Base-by-base conservation (phyloP, 2,888 invertebrate genomes). In the Boloria selene region DNA sequence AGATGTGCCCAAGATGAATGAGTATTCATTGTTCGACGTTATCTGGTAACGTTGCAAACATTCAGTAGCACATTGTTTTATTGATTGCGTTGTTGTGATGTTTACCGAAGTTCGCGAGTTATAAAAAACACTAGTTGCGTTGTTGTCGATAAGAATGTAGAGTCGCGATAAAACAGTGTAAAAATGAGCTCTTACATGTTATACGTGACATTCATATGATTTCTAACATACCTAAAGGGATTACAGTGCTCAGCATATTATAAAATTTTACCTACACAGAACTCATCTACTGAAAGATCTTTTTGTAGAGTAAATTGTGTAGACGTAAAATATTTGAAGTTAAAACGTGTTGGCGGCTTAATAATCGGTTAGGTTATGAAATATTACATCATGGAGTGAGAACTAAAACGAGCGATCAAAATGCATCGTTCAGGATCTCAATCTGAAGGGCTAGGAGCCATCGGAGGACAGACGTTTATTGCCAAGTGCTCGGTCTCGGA, bases 391-490 rank as follows among this genome's bases (percentile, higher is more conserved):
- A 81, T 81, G 80, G 81, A 79, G 82, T 78, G 73, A 72, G 72
- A 72, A 67, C 69, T 65, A 74, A 50, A 62, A 74, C 68, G 70
- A 67, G 69, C 64, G 50, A 64, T 50, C 70, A 71, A 68, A 58
- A 91, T 92, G 91, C 90, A 91, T 78, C 89, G 93, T 73, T 94
- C 94, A 71, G 94, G 90, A 74, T 94, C 94, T 64, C 93, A 94
- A 79, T 88, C 93, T 64, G 93, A 93, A 70, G 86, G 93, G 84
- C 88, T 93, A 79, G 91, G 84, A 74, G 86, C 75, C 76, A 84
- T 83, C 67, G 84, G 82, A 60, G 81, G 82, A 70, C 76, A 73
- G 59, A 75, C 81, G 26, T 91, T 88, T 75, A 88, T 87, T 72
- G 84, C 84, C 71, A 93, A 85, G 84, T 92, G 86, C 81, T 93